Evolutionary conservation across 2,888 invertebrate genomes (phyloP).

Genomic region (Bhutanitis thaidina): DNA sequence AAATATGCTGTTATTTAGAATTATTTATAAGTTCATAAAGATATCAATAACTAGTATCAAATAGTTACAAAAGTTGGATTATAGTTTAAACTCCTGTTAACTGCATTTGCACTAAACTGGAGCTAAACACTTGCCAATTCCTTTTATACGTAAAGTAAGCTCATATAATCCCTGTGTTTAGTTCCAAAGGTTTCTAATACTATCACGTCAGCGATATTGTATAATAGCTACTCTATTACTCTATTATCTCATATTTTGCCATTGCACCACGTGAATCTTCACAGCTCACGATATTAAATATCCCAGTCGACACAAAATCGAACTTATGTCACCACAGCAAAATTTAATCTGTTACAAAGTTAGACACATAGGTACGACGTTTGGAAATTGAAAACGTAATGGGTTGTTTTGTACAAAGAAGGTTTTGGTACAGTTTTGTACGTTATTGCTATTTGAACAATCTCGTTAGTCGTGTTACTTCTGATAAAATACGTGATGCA

Average conservation of each 20-base stretch:
- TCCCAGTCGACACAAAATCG: conserved; percentile 9
- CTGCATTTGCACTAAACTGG: conserved; percentile 1
- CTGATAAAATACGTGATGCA: conserved; percentile 33
- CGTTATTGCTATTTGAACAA: conserved; percentile 60
- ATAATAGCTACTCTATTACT: conserved; percentile 27
- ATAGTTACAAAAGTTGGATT: too few relatives aligned
- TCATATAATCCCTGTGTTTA: conserved; percentile 13
- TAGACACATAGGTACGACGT: conserved; percentile 14
- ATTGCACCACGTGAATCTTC: conserved; percentile 14
- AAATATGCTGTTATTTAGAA: too few relatives aligned
- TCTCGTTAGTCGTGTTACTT: conserved; percentile 50
- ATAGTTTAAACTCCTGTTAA: background rate
- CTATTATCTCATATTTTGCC: conserved; percentile 24
- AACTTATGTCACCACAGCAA: conserved; percentile 19
- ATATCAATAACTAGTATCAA: too few relatives aligned
- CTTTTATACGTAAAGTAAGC: conserved; percentile 18
- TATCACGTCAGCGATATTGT: conserved; percentile 26
- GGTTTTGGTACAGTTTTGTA: conserved; percentile 33
- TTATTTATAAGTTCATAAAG: too few relatives aligned
- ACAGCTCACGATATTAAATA: background rate
- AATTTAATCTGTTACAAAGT: conserved; percentile 20
- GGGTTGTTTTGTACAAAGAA: conserved; percentile 21
- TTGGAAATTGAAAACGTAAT: conserved; percentile 17
- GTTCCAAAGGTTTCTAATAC: conserved; percentile 22
- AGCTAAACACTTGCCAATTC: conserved; percentile 3